A percentile compares a stretch with the other conserved stretches of the same genome.
Conservation (phyloP, 2,888 invertebrate genomes). For the Ophion costatus region DNA sequence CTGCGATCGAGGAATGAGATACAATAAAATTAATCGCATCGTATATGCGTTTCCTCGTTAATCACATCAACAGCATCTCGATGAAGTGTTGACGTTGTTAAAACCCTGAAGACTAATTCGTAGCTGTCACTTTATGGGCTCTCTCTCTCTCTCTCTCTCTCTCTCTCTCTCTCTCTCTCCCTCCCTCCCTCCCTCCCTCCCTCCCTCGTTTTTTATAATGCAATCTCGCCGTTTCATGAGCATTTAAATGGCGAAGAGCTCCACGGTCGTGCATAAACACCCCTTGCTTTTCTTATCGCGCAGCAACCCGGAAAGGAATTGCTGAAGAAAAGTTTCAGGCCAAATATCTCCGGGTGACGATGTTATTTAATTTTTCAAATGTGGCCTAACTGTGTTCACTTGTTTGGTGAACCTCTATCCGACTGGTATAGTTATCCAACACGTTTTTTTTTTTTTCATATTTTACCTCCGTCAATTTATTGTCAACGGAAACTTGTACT, state of each 20-base stretch:
- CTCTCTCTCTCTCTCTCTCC: not conserved
- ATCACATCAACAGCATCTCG: slow-evolving; percentile 20
- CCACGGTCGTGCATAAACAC: slow-evolving; percentile 1
- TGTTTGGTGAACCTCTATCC: too few species aligned
- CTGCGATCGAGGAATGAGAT: slow-evolving; percentile 20
- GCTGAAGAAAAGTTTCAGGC: not conserved
- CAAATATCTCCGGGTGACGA: not conserved
- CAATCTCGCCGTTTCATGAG: slow-evolving; percentile 3
- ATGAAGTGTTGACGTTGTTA: slow-evolving; percentile 18
- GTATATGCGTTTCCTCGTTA: slow-evolving; percentile 34
- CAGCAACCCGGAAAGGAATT: not conserved
- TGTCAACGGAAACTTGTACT: too few species aligned
- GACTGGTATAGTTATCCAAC: not conserved
- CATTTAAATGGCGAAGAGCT: slow-evolving; percentile 5
- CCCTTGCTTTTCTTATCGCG: not conserved
- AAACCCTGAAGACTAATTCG: slow-evolving; percentile 24
- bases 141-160: not conserved
- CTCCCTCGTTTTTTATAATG: not conserved
- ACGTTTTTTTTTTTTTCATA: not conserved
- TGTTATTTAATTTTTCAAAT: not conserved
- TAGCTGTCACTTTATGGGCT: slow-evolving; percentile 15
- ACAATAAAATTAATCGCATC: slow-evolving; percentile 37
- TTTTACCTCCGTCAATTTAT: not conserved
- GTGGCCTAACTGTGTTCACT: too few species aligned
- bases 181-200: not conserved